These are phyloP conservation scores for Cyrtonyx montezumae DNA, from an alignment of 2,113 vertebrate genomes.

Conservation along the genomic window DNA sequence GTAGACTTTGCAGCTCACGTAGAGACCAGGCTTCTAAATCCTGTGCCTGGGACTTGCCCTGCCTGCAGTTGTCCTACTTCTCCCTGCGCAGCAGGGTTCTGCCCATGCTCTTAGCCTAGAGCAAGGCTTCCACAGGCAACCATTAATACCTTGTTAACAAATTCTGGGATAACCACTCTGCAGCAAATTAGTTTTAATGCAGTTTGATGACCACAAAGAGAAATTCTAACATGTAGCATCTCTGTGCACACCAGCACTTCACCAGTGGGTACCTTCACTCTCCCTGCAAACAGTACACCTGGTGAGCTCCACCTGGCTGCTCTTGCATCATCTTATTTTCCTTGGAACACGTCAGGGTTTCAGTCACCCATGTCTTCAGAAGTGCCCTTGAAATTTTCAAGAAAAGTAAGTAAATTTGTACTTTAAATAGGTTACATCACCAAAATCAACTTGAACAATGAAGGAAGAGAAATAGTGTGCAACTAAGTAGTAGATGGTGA, in stretches of 20 bases:
- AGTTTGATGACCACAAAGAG: not conserved
- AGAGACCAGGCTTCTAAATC: not conserved
- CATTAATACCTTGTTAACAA: not conserved
- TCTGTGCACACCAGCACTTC: not conserved
- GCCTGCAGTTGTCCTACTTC: not conserved
- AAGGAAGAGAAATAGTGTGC: not conserved
- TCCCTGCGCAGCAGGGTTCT: not conserved
- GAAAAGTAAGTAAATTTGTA: not conserved
- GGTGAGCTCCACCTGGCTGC: not conserved
- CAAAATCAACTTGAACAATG: not conserved
- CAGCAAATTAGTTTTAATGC: not conserved
- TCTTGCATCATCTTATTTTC: not conserved
- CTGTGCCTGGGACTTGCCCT: not conserved
- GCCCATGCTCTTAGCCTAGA: not conserved
- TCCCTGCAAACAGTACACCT: not conserved
- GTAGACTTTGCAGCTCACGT: not conserved
- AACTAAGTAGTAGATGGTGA: not conserved
- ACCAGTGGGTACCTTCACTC: fast-evolving
- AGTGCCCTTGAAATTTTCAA: not conserved
- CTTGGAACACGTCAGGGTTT: not conserved
- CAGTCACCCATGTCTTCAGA: not conserved
- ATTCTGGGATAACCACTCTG: not conserved
- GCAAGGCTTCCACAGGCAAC: not conserved
- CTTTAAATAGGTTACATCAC: not conserved
- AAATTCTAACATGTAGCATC: fast-evolving